phyloP scores from a whole-genome alignment of 2,888 invertebrate genomes.

The Melanophora roralis region DNA sequence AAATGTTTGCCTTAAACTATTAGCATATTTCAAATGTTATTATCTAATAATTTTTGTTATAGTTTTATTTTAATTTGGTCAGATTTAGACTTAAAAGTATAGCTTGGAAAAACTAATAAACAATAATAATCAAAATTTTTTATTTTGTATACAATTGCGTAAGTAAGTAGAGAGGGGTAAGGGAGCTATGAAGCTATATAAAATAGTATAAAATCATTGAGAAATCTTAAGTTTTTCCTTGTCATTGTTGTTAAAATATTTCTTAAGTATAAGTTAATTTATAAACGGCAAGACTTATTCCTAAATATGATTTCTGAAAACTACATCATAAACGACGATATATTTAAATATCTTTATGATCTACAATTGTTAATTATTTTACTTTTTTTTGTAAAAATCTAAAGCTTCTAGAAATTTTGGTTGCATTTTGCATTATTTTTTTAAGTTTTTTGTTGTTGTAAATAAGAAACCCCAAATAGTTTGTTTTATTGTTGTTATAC shows the following conservation, averaged over 20 bases:
- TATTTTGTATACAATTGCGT: too few species aligned
- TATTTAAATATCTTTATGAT: conserved; percentile 33
- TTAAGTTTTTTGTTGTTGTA: conserved; percentile 21
- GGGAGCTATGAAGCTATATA: too few species aligned
- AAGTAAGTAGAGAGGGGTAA: too few species aligned
- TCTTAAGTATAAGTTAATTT: conserved; percentile 22
- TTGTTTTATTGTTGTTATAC: conserved; percentile 56
- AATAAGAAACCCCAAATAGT: conserved; percentile 54
- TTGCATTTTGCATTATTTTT: conserved; percentile 50
- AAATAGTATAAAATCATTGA: too few species aligned
- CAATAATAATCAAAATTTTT: not conserved
- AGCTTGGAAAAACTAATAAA: not conserved
- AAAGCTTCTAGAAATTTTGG: conserved; percentile 67
- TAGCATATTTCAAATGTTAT: conserved; percentile 21
- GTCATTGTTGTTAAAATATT: conserved; percentile 23
- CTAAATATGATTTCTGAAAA: conserved; percentile 32
- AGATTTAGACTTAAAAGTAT: conserved; percentile 36
- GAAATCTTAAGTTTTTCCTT: not conserved
- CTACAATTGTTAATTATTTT: conserved; percentile 53
- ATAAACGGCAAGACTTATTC: conserved; percentile 28
- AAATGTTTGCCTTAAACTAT: conserved; percentile 13
- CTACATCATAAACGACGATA: conserved; percentile 37
- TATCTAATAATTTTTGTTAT: conserved; percentile 10
- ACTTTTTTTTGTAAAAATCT: conserved; percentile 59
- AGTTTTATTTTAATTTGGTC: conserved; percentile 38